These are phyloP conservation scores for Pomatorhinus ruficollis DNA, from an alignment of 2,113 vertebrate species.

Conservation along the genomic window DNA sequence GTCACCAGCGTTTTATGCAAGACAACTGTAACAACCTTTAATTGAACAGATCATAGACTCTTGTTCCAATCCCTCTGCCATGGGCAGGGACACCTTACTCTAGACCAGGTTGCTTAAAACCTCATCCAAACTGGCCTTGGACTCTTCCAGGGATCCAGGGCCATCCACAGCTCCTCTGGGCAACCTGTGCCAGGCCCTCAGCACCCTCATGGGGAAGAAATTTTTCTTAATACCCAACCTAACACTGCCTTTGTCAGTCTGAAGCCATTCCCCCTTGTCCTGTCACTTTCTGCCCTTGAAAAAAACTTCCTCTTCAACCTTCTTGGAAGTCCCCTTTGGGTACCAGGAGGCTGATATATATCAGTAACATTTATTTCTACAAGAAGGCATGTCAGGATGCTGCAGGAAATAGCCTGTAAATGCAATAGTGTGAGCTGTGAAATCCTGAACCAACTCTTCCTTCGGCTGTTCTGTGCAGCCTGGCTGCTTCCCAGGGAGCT, in stretches of 20 bases:
- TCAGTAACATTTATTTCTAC: not conserved
- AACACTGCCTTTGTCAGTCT: not conserved
- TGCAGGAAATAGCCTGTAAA: not conserved
- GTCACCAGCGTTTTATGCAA: not conserved
- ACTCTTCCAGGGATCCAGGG: not conserved
- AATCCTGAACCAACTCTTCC: not conserved
- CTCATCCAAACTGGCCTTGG: not conserved
- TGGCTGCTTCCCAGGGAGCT: not conserved
- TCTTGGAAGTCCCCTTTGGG: not conserved
- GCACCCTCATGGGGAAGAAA: not conserved
- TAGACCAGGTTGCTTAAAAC: not conserved
- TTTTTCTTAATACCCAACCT: too few relatives aligned
- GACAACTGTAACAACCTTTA: not conserved
- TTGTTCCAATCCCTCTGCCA: too few relatives aligned
- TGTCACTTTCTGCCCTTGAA: not conserved
- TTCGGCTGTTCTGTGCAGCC: not conserved
- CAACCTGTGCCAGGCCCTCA: accelerated
- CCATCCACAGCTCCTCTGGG: not conserved
- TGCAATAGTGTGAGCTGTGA: not conserved
- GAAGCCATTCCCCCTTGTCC: not conserved
- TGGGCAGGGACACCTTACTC: not conserved
- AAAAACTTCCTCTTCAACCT: not conserved
- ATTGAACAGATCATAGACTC: not conserved
- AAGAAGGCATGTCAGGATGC: not conserved
- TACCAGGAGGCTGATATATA: not conserved